Base-by-base conservation (phyloP, 2,888 invertebrate species). In the Priocnemis perturbator region DNA sequence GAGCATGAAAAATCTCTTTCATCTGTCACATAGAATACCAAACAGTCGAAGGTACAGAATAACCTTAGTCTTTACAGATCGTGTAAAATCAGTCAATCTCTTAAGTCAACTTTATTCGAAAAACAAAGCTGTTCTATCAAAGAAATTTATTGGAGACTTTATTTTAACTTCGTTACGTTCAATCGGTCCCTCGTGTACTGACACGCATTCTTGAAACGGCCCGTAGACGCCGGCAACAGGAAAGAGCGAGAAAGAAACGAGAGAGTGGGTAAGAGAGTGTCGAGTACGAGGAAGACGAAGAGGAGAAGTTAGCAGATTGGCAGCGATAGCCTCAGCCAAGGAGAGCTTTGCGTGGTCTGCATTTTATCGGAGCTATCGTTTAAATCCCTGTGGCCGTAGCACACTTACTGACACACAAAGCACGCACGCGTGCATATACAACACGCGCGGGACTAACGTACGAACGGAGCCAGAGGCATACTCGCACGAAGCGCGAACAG, bases 321-420 rank as follows among this genome's bases (percentile, higher is more conserved):
- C 77, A 77, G 78, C 81, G 78, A 80, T 82, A 79, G 77, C 67
- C 72, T 70, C 75, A 64, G 60, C 69, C 62, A 68, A 63, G 70
- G 71, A 74, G 69, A 72, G 70, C 76, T 77, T 74, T 69, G 77
- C 79, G 78, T 81, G 79, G 74, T 78, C 75, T 77, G 76, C 74
- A 80, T 83, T 81, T 83, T 81, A 82, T 83, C 82, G 71, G 68
- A 73, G 66, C 73, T 76, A 77, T 81, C 83, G 74, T 78, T 81
- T 77, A 78, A 79, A 82, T 82, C 77, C 76, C 71, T 69, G 69
- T 75, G 64, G 67, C 69, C 70, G 56, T 62, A 48, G 45, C 23
- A 58, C 52, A 45, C 47, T 75, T 57, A 55, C 55, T 66, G 68
- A 50, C 69, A 66, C 61, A 66, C 67, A 26, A 15, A 21, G 23